Evolutionary conservation across 2,113 vertebrate species (phyloP).

Genomic region (Psettodes erumei): DNA sequence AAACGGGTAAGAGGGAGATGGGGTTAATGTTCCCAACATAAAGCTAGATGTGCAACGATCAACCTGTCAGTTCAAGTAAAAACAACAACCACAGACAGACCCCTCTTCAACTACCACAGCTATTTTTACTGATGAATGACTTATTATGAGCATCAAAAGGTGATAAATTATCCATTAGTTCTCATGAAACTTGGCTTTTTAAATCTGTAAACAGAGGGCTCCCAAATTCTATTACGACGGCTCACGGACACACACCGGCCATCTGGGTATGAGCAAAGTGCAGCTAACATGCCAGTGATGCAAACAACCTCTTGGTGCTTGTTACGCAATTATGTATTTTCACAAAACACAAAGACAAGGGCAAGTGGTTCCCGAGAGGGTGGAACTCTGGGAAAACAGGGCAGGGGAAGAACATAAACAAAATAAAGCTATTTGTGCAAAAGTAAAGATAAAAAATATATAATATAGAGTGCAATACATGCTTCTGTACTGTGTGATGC

Average conservation of each 20-base stretch:
- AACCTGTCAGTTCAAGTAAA: constrained; percentile 6
- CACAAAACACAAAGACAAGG: neutral
- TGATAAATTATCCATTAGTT: constrained; percentile 46
- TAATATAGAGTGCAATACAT: neutral
- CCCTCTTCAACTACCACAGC: constrained; percentile 28
- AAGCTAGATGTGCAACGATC: constrained; percentile 21
- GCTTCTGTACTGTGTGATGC: neutral
- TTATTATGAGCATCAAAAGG: constrained; percentile 29
- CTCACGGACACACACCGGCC: constrained; percentile 33
- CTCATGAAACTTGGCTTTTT: constrained; percentile 49
- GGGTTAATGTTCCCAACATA: constrained; percentile 6
- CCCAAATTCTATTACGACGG: constrained; percentile 21
- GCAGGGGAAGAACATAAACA: neutral
- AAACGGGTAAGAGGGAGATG: neutral
- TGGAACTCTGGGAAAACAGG: neutral
- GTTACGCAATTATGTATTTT: constrained; percentile 40
- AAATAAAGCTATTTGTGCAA: constrained; percentile 31
- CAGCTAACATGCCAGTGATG: constrained; percentile 24
- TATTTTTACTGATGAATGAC: constrained; percentile 26
- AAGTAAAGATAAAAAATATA: constrained; percentile 14
- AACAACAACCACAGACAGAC: neutral
- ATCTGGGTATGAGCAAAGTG: constrained; percentile 41
- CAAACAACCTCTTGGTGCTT: constrained; percentile 31
- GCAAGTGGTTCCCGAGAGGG: neutral
- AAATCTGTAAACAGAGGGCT: constrained; percentile 51